Base-by-base conservation (phyloP, 2,113 vertebrate genomes). In the Channa maculata region DNA sequence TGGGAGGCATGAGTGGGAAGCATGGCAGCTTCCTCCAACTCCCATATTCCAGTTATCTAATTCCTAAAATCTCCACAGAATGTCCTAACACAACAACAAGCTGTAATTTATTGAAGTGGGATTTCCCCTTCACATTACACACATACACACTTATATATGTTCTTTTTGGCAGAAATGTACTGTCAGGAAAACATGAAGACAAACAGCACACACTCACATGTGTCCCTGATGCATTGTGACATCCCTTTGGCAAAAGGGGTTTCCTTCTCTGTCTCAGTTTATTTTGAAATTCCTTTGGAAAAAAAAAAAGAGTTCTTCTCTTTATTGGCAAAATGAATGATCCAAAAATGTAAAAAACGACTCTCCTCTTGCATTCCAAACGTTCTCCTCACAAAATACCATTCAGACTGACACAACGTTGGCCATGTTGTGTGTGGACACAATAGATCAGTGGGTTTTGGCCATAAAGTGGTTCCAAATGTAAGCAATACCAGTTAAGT, bases 81-180 rank as follows among this genome's bases (percentile, higher is more conserved):
- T 67, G 59, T 67, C 63, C 55, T 64, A 71, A 76, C 70, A 87
- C 78, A 84, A 80, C 78, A 78, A 86, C 71, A 74, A 2, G 72
- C 34, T 65, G 64, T 80, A 58, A 74, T 83, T 77, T 75, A 81
- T 4, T 34, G 41, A 24, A 13, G 45, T 2, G 4, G 48, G 36
- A 38, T 50, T 67, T 60, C 67, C 68, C 33, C 34, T 33, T 43
- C 4, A 58, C 70, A 43, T 65, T 2, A 59, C 68, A 75, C 50
- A 58, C 60, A 70, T 15, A 60, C 43, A 77, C 24, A 24, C 24
- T 24, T 24, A 24, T 24, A 24, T 24, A 24, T 24, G 24, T 24
- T 24, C 24, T 24, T 24, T 24, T 24, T 24, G 24, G 24, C 24
- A 24, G 24, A 24, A 24, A 24, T 24, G 24, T 24, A 24, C 24